Base-by-base conservation (phyloP, 2,888 invertebrate genomes). In the Drosophila yooni region DNA sequence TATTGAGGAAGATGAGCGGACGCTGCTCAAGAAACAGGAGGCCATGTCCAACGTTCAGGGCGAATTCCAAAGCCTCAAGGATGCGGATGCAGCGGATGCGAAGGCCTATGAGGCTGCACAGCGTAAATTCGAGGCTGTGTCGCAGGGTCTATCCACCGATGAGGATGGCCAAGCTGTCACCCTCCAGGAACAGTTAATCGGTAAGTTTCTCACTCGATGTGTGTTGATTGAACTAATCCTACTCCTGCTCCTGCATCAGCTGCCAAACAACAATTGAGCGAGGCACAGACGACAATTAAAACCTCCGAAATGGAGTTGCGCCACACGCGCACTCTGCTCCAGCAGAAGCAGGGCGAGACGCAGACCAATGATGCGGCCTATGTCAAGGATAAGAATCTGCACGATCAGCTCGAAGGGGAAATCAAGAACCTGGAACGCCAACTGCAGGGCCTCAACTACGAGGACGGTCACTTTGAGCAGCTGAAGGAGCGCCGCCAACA, bases 111-210 rank as follows among this genome's bases (percentile, higher is more conserved):
- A 94, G 11, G 94, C 94, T 40, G 97, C 98, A 0, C 97, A 98
- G 93, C 95, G 95, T 76, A 95, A 95, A 79, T 97, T 96, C 89
- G 96, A 99, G 89, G 98, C 98, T 27, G 95, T 98, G 48, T 96
- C 96, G 89, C 95, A 96, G 38, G 99, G 99, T 13, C 94, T 97
- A 83, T 95, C 96, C 48, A 96, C 96, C 60, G 96, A 96, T 79
- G 96, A 96, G 25, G 95, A 96, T 73, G 97, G 97, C 0, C 95
- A 95, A 88, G 95, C 97, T 8, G 96, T 97, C 40, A 97, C 98
- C 0, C 94, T 99, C 62, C 97, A 97, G 91, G 97, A 98, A 80
- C 98, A 98, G 92, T 94, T 99, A 27, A 98, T 98, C 92, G 95
- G 96, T 96, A 90, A 89, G 92, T 86, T 56, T 27, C n/a, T 18